A percentile compares a stretch with the other conserved stretches of the same genome.
Evolutionary conservation across 2,113 vertebrate species (phyloP).

Genomic region (Ploceus nigricollis): DNA sequence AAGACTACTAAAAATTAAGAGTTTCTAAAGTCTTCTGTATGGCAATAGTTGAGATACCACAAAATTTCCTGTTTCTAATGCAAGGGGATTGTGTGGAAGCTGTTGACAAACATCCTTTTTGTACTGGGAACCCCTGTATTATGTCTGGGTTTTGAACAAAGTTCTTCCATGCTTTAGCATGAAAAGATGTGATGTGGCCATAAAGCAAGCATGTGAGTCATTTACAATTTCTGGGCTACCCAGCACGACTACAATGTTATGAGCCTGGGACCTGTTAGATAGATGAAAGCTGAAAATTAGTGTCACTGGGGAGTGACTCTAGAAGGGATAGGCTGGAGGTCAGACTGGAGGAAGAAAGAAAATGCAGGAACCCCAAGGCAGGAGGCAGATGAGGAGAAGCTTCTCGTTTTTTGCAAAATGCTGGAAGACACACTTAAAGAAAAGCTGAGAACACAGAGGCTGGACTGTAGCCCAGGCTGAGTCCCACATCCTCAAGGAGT

Average conservation of each 20-base stretch:
- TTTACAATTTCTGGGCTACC: neutral
- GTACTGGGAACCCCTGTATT: neutral
- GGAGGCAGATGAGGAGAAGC: neutral
- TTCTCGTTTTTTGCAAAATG: neutral
- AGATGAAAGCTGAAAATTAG: neutral
- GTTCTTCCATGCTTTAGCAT: neutral
- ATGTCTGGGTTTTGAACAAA: neutral
- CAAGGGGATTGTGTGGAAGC: neutral
- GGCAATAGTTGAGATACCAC: neutral
- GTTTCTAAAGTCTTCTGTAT: neutral
- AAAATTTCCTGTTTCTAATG: neutral
- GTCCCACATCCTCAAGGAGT: neutral
- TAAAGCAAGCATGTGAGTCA: neutral
- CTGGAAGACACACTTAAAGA: neutral
- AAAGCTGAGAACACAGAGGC: neutral
- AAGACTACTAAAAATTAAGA: neutral
- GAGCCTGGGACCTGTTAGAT: neutral
- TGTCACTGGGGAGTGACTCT: neutral
- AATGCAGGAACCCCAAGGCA: neutral
- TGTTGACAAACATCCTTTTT: neutral
- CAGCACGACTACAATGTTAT: neutral
- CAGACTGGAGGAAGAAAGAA: neutral
- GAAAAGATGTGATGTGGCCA: fast-evolving
- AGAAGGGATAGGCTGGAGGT: neutral
- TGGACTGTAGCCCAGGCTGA: neutral